Percentiles rank a stretch among this genome's conserved stretches.
Evolutionary conservation across 2,888 invertebrate genomes (phyloP).

Genomic region (Rhingia campestris): DNA sequence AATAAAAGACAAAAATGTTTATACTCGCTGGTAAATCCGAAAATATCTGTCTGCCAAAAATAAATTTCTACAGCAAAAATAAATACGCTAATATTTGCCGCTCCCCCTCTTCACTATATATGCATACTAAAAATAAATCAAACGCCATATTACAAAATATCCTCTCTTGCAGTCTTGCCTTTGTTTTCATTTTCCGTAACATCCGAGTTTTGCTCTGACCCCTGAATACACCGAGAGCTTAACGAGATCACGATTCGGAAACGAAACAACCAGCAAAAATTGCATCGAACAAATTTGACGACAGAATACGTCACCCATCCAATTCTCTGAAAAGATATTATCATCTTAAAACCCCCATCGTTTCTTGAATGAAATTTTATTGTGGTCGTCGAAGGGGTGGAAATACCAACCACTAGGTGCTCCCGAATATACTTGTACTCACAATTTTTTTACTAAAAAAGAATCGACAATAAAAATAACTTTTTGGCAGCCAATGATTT

Average conservation of each 20-base stretch:
- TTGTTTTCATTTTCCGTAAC: conserved; percentile 1
- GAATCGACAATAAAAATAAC: conserved; percentile 46
- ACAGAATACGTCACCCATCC: conserved; percentile 39
- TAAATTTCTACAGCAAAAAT: conserved; percentile 37
- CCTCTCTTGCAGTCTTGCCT: conserved; percentile 3
- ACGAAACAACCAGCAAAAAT: conserved; percentile 18
- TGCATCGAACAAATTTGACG: conserved; percentile 36
- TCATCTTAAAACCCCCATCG: not conserved
- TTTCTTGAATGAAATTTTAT: conserved; percentile 53
- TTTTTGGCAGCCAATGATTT: conserved; percentile 52
- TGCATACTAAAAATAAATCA: conserved; percentile 51
- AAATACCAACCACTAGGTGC: conserved; percentile 38
- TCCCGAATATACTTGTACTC: conserved; percentile 24
- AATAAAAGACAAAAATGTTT: conserved; percentile 32
- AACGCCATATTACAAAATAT: conserved; percentile 58
- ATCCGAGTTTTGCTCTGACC: conserved; percentile 33
- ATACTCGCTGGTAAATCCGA: conserved; percentile 11
- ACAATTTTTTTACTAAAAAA: conserved; percentile 4
- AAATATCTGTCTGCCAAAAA: conserved; percentile 47
- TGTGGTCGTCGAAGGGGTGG: conserved; percentile 15
- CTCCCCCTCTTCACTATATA: not conserved
- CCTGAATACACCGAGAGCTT: conserved; percentile 15
- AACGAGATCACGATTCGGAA: conserved; percentile 1
- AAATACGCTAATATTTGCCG: conserved; percentile 29
- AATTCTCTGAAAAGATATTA: not conserved